phyloP scores from a whole-genome alignment of 2,113 vertebrate species.

The Pholis gunnellus region DNA sequence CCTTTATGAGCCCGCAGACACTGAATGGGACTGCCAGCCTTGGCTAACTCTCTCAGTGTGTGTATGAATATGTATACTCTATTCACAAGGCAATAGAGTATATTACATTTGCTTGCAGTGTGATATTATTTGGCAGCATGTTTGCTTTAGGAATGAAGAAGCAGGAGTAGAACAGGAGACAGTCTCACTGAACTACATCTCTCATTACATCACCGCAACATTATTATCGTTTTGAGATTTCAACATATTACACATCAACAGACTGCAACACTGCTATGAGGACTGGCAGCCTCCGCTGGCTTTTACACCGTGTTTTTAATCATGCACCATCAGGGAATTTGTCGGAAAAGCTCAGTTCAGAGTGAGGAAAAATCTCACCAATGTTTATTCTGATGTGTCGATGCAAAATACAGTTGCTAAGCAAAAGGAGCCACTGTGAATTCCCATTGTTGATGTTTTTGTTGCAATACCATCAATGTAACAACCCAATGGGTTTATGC shows the following conservation, averaged over 20 bases:
- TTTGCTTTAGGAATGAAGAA: background rate
- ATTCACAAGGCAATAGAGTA: background rate
- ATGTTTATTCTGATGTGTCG: background rate
- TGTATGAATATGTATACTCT: background rate
- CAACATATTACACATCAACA: background rate
- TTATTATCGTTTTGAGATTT: background rate
- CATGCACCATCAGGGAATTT: background rate
- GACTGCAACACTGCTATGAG: background rate
- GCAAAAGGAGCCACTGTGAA: background rate
- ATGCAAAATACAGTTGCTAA: background rate
- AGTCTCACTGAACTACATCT: background rate
- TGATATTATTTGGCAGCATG: background rate
- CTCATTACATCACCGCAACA: background rate
- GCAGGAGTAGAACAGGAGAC: background rate
- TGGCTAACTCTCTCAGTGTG: background rate
- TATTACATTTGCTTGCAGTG: background rate
- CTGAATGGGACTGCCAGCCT: conserved; percentile 1
- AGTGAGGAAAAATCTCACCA: background rate
- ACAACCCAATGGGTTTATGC: background rate
- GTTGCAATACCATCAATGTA: background rate
- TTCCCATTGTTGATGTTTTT: background rate
- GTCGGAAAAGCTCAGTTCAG: background rate
- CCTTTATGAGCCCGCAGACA: conserved; percentile 8
- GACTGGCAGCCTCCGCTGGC: background rate
- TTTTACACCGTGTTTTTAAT: background rate